Conservation (phyloP, 1,140 invertebrate species). For the Hyposmocoma kahamanoa region DNA sequence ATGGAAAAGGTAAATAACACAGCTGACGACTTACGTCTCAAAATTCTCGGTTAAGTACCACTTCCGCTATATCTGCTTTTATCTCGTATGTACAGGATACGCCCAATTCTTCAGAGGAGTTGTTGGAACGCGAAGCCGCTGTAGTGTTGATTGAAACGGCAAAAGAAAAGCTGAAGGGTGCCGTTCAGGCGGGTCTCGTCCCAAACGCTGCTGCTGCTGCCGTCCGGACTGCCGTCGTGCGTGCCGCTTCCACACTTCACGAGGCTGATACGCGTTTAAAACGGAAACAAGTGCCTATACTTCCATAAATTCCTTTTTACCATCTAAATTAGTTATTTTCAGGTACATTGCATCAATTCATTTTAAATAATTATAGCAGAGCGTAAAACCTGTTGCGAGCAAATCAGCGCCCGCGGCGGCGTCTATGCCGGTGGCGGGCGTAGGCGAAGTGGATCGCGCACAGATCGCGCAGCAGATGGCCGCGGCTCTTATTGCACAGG, state of each 20-base stretch:
- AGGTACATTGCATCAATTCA: too few species aligned
- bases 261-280: slow-evolving; percentile 73
- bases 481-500: slow-evolving; percentile 82
- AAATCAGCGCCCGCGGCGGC: neutral
- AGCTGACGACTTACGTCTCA: neutral
- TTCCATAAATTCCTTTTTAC: too few species aligned
- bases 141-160: slow-evolving; percentile 86
- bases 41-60: neutral
- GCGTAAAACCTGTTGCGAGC: neutral
- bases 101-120: slow-evolving; percentile 82
- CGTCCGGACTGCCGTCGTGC: slow-evolving; percentile 74
- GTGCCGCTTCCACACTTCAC: slow-evolving; percentile 80
- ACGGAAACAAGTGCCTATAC: slow-evolving; percentile 33
- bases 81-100: slow-evolving; percentile 39
- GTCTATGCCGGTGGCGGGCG: slow-evolving; percentile 75
- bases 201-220: slow-evolving; percentile 77
- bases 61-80: neutral
- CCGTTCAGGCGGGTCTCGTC: slow-evolving; percentile 84
- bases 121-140: slow-evolving; percentile 81
- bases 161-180: slow-evolving; percentile 89
- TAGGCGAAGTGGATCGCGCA: slow-evolving; percentile 80
- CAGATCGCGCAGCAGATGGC: slow-evolving; percentile 86
- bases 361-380: too few species aligned
- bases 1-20: slow-evolving; percentile 79
- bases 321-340: too few species aligned